Base-by-base conservation (phyloP, 2,797 vertebrate genomes). In the Sciurus vulgaris region DNA sequence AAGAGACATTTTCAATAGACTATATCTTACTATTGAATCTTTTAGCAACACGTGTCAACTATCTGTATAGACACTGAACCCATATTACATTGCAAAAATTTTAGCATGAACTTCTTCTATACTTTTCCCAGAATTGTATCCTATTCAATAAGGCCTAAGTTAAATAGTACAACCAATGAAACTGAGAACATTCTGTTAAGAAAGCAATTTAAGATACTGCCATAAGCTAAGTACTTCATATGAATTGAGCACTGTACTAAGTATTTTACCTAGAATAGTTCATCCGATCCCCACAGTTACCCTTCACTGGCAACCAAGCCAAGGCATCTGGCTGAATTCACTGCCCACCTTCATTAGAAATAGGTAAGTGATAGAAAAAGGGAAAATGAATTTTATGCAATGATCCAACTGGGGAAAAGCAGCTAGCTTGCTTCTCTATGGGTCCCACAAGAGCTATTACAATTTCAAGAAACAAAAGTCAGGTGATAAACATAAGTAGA, bases 11-110 rank as follows among this genome's bases (percentile, higher is more conserved):
- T 86, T 77, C 69, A 90, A 6, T 76, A 63, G 41, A 86, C 33
- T 51, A 22, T 14, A 38, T 35, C 35, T 69, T 63, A 86, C n/a
- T 47, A 87, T 79, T 70, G 69, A 22, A 82, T 69, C 30, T 89
- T 90, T 78, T 76, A 79, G 81, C 61, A 94, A 89, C 33, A 94
- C 2, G 38, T 61, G 33, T 89, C 56, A 93, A 69, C 49, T 63
- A 91, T 79, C 78, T 95, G 9, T 65, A 67, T 65, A 61, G 38
- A 89, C 7, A 38, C 20, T 74, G 49, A 86, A 69, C 69, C 6
- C 0, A 13, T 33, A 90, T 30, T 38, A 30, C 11, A 30, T 28
- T 83, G 14, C 51, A 89, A 87, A 89, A 81, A 56, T 72, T 86
- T n/a, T 72, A 72, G 9, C 35, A 61, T 6, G 5, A 92, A 15